Conservation (phyloP, 2,888 invertebrate genomes). For the Lydus trimaculatus region DNA sequence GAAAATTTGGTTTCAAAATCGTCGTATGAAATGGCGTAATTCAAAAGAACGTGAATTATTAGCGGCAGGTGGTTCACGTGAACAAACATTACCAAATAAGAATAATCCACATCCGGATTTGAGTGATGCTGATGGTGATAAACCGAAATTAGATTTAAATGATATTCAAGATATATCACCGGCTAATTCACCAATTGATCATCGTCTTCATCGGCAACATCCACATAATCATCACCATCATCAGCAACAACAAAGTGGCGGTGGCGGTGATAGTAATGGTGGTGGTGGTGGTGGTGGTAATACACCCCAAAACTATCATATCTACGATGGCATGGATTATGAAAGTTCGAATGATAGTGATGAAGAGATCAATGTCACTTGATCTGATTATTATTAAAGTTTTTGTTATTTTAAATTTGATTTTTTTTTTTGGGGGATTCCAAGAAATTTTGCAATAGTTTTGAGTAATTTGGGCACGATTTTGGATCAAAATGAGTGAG, state of each 20-base stretch:
- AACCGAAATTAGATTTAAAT: constrained; percentile 69
- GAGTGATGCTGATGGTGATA: constrained; percentile 87
- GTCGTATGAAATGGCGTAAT: constrained; percentile 99
- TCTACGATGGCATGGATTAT: constrained; percentile 62
- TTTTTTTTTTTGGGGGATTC: too few species aligned
- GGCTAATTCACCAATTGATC: constrained; percentile 54
- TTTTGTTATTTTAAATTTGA: too few species aligned
- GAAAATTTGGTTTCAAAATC: constrained; percentile 95
- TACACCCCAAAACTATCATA: constrained; percentile 47
- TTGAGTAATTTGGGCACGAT: background rate
- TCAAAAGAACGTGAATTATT: constrained; percentile 95
- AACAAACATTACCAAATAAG: constrained; percentile 95
- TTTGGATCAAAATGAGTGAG: constrained; percentile 14
- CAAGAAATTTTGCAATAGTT: too few species aligned
- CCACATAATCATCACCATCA: constrained; percentile 11
- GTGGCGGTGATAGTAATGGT: constrained; percentile 28
- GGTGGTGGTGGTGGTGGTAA: constrained; percentile 33
- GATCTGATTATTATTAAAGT: constrained; percentile 62
- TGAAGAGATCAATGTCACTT: constrained; percentile 89
- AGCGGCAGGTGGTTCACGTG: constrained; percentile 91
- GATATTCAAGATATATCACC: constrained; percentile 68
- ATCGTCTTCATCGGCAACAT: constrained; percentile 25
- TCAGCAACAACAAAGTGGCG: constrained; percentile 34
- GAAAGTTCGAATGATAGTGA: constrained; percentile 71
- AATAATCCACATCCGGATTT: constrained; percentile 96